These are phyloP conservation scores for Rotaria socialis DNA, from an alignment of 2,888 invertebrate species.

Conservation along the genomic window DNA sequence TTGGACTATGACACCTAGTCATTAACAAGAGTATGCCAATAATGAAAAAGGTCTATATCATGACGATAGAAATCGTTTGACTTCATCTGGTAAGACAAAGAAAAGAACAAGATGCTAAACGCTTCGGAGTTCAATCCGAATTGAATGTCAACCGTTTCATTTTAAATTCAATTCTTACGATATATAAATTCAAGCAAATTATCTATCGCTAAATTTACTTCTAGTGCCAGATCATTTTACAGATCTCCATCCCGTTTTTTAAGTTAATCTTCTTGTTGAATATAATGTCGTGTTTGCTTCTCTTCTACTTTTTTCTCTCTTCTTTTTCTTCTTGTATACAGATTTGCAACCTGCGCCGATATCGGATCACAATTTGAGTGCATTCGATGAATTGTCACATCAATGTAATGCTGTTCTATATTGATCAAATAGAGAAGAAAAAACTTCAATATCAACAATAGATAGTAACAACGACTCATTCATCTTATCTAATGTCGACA, in stretches of 20 bases:
- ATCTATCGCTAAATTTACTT: background rate
- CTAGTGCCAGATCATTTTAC: background rate
- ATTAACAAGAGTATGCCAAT: background rate
- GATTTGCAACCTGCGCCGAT: background rate
- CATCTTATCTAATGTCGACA: background rate
- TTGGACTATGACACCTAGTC: background rate
- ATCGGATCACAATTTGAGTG: background rate
- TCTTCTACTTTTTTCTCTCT: background rate
- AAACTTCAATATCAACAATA: background rate
- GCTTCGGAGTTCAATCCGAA: background rate
- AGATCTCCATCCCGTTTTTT: background rate
- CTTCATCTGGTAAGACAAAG: background rate
- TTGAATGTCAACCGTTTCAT: background rate
- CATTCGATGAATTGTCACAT: background rate
- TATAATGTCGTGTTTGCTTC: background rate
- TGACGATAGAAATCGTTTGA: background rate
- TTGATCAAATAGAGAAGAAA: background rate
- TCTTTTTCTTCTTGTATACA: background rate
- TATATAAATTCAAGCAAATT: background rate
- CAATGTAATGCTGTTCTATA: background rate
- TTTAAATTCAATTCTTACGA: background rate
- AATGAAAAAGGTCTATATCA: background rate
- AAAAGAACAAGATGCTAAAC: too few species aligned
- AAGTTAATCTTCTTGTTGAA: background rate
- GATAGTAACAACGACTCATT: background rate